A percentile compares a stretch with the other conserved stretches of the same genome.
Evolutionary conservation across 35 echinoderm and acorn worm species (phyloP).

Genomic region (Apostichopus japonicus): DNA sequence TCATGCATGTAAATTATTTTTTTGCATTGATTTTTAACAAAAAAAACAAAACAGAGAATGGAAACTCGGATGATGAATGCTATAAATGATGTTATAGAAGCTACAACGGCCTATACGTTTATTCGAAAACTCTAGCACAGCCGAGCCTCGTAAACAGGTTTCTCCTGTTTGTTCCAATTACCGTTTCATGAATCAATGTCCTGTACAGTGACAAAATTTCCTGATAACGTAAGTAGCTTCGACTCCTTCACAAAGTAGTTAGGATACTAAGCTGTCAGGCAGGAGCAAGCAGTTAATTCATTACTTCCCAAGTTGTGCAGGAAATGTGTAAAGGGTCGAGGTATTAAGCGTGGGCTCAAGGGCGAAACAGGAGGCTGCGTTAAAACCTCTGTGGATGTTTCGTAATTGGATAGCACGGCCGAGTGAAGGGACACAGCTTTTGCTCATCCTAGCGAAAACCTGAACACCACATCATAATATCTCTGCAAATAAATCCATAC

Average conservation of each 20-base stretch:
- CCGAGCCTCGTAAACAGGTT: background rate
- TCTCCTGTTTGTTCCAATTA: constrained; percentile 2
- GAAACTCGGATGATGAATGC: background rate
- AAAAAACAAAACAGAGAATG: background rate
- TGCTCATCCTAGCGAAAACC: no score
- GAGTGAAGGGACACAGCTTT: no score
- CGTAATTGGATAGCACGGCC: no score
- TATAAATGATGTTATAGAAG: background rate
- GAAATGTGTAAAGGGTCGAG: background rate
- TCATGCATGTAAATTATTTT: background rate
- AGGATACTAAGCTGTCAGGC: background rate
- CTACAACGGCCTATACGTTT: background rate
- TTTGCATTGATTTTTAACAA: background rate
- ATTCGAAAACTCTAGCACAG: background rate
- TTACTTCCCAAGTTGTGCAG: background rate
- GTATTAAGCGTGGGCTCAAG: no score
- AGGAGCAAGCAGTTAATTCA: background rate
- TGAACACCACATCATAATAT: no score
- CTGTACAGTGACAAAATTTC: background rate
- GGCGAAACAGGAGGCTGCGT: no score
- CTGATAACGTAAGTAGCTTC: background rate
- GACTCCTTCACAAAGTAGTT: background rate
- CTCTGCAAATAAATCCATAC: no score
- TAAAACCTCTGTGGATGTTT: no score
- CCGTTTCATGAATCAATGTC: background rate